Percentiles rank a stretch among this genome's conserved stretches.
Conservation (phyloP, 1,140 invertebrate genomes). For the Nylanderia fulva region DNA sequence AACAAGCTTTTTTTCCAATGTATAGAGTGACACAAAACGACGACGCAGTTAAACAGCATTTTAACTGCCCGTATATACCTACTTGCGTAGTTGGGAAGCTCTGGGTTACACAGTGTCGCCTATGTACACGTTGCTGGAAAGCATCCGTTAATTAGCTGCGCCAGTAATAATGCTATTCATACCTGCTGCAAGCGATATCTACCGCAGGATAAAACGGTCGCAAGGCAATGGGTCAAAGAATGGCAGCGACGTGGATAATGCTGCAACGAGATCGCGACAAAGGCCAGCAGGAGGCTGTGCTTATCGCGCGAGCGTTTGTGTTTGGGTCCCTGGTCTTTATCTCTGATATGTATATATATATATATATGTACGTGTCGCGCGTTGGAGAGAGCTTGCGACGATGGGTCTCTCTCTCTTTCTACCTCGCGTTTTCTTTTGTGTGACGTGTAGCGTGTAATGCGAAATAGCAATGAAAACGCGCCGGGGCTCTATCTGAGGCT, state of each 20-base stretch:
- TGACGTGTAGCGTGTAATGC: slow-evolving; percentile 46
- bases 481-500: neutral
- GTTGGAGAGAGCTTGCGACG: neutral
- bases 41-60: no score
- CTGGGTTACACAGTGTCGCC: no score
- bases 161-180: slow-evolving; percentile 46
- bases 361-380: neutral
- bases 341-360: neutral
- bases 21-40: no score
- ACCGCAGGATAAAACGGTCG: neutral
- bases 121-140: no score
- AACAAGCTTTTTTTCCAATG: no score
- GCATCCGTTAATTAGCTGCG: slow-evolving; percentile 44
- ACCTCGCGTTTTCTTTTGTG: neutral
- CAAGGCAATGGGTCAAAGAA: neutral
- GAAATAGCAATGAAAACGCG: slow-evolving; percentile 44
- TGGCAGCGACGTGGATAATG: neutral
- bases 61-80: no score
- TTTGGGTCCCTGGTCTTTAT: neutral
- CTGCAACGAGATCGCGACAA: no score
- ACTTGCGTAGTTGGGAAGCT: no score
- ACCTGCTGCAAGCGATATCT: neutral
- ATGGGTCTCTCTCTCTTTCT: neutral
- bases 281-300: neutral
- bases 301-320: neutral